Percentiles rank a stretch among this genome's conserved stretches.
Evolutionary conservation across 2,888 invertebrate species (phyloP).

Genomic region (Euproctis similis): DNA sequence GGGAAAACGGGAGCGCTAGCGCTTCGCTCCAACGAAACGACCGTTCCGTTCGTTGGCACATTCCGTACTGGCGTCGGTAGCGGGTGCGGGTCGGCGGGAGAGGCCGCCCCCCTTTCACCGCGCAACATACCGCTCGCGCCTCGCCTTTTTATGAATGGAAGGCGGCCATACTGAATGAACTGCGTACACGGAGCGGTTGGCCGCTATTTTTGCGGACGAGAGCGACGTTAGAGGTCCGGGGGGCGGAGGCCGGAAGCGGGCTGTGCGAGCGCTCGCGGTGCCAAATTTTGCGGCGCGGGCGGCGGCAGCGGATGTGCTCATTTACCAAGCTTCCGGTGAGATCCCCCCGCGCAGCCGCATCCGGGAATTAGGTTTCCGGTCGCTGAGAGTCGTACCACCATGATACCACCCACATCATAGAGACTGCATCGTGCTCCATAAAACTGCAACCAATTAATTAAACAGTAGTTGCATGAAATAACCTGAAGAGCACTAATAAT

Average conservation of each 20-base stretch:
- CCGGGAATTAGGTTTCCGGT: slow-evolving; percentile 76
- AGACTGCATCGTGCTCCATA: slow-evolving; percentile 25
- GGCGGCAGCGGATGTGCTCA: slow-evolving; percentile 74
- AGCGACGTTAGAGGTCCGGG: slow-evolving; percentile 59
- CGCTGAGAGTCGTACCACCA: slow-evolving; percentile 63
- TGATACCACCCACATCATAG: slow-evolving; percentile 69
- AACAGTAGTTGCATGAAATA: too few relatives aligned
- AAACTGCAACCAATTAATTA: too few relatives aligned
- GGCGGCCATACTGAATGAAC: slow-evolving; percentile 84
- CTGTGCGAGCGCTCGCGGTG: slow-evolving; percentile 71
- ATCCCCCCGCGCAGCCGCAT: slow-evolving; percentile 73
- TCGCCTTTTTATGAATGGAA: slow-evolving; percentile 83
- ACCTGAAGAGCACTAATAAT: not conserved
- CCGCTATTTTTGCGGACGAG: slow-evolving; percentile 73
- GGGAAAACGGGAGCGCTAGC: slow-evolving; percentile 75
- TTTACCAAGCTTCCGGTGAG: slow-evolving; percentile 74
- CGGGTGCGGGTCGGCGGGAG: slow-evolving; percentile 70
- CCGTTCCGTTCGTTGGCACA: slow-evolving; percentile 75
- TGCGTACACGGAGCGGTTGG: slow-evolving; percentile 77
- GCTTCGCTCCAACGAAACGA: slow-evolving; percentile 77
- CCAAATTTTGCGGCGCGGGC: slow-evolving; percentile 76
- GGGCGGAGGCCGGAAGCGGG: slow-evolving; percentile 71
- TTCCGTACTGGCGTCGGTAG: slow-evolving; percentile 74
- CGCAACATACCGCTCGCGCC: slow-evolving; percentile 64
- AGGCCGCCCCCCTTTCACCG: slow-evolving; percentile 69